A percentile compares a stretch with the other conserved stretches of the same genome.
phyloP scores from a whole-genome alignment of 1,140 invertebrate species.

The Panagrolaimus sp. region DNA sequence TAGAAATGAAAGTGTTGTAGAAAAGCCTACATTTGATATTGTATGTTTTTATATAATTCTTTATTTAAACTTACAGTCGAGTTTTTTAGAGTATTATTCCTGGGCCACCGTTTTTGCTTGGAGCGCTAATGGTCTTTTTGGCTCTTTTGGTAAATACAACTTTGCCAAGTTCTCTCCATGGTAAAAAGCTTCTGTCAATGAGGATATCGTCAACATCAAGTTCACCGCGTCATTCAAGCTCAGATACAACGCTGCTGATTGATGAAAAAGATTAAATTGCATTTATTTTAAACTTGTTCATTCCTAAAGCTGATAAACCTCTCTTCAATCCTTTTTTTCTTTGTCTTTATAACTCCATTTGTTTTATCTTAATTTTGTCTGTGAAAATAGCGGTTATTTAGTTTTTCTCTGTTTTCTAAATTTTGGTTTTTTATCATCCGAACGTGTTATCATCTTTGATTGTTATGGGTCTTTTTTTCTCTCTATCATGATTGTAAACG shows the following conservation, averaged over 20 bases:
- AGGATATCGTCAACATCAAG: not conserved
- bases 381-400: too few species aligned
- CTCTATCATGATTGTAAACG: too few species aligned
- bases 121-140: slow-evolving; percentile 87
- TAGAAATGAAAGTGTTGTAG: slow-evolving; percentile 40
- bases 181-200: not conserved
- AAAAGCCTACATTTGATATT: slow-evolving; percentile 17
- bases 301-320: too few species aligned
- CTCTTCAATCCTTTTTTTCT: too few species aligned
- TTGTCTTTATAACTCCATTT: too few species aligned
- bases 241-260: slow-evolving; percentile 32
- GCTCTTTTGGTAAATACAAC: slow-evolving; percentile 72
- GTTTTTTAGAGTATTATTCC: slow-evolving; percentile 73
- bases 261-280: slow-evolving; percentile 27
- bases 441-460: too few species aligned
- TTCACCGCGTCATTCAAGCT: not conserved
- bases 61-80: slow-evolving; percentile 18
- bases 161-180: slow-evolving; percentile 36
- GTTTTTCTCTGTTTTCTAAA: too few species aligned
- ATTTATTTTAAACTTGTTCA: too few species aligned
- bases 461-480: too few species aligned
- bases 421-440: too few species aligned
- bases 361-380: too few species aligned
- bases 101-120: slow-evolving; percentile 99
- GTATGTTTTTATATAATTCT: slow-evolving; percentile 17